Base-by-base conservation (phyloP, 2,113 vertebrate genomes). In the Picathartes gymnocephalus region DNA sequence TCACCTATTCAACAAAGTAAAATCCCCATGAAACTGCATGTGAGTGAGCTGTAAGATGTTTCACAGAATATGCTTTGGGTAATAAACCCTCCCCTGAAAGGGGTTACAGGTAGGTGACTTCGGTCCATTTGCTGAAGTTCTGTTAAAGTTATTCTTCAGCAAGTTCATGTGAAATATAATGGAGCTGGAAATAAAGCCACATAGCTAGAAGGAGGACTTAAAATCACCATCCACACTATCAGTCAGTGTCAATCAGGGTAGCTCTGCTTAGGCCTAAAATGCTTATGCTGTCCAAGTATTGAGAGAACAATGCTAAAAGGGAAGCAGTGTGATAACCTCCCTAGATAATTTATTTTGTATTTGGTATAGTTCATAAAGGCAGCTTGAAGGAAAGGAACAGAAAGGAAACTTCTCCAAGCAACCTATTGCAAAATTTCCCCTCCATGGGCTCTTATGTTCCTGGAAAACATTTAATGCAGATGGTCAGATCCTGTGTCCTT, bases 381-480 rank as follows among this genome's bases (percentile, higher is more conserved):
- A 91, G 24, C 47, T 72, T 83, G 42, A 80, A 79, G 83, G 37
- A 80, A 69, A 69, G 10, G 9, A 69, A n/a, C 12, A 56, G 47
- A 79, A 80, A 78, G 37, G 56, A 91, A 77, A 76, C 10, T 54
- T 79, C 53, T 47, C 54, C 44, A 42, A 83, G 51, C 28, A 90
- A 64, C 23, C 35, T 56, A 74, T 33, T 92, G 23, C 64, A 42
- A 83, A 83, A 81, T 68, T 78, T 57, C 13, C 39, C 40, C n/a
- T 15, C 61, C 7, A 15, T 27, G 30, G 31, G 25, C 31, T 84
- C 23, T 81, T 51, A 31, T 9, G 48, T 88, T 94, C 37, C 64
- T 83, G 76, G 60, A 74, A 96, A 78, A 81, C 40, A 72, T 28
- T 81, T 73, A 54, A 57, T 58, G 48, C 76, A 92, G 68, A 83